These are phyloP conservation scores for Palythoa grandis DNA, from an alignment of 92 coral and sea anemone genomes.

Conservation along the genomic window DNA sequence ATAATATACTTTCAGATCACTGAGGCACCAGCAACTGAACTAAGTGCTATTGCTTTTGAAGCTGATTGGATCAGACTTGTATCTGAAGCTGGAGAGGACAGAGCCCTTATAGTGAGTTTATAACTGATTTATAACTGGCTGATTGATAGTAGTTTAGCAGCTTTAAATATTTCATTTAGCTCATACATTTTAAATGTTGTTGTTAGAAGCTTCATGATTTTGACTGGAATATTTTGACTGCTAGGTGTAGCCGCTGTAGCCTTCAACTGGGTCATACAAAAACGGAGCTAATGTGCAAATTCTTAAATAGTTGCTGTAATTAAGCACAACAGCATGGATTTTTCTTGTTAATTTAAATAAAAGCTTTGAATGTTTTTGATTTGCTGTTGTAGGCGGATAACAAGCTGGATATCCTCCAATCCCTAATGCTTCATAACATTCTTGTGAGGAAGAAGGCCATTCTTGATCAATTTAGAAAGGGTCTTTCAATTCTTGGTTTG, in stretches of 20 bases:
- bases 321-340: neutral
- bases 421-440: conserved; percentile 48
- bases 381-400: no score
- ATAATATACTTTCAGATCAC: conserved; percentile 41
- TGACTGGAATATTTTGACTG: conserved; percentile 8
- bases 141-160: conserved; percentile 6
- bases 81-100: conserved; percentile 51
- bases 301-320: neutral
- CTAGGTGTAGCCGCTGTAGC: conserved; percentile 3
- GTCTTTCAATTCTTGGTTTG: no score
- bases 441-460: conserved; percentile 44
- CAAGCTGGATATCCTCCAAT: conserved; percentile 46
- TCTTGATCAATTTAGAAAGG: conserved; percentile 60
- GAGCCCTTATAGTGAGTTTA: conserved; percentile 38
- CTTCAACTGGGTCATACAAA: neutral
- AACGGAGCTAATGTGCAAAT: neutral
- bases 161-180: neutral
- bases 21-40: conserved; percentile 52
- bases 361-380: no score
- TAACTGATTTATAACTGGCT: conserved; percentile 7
- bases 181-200: neutral
- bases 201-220: conserved; percentile 3
- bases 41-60: conserved; percentile 47
- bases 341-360: conserved; percentile 23
- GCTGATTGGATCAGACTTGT: conserved; percentile 43